Conservation (phyloP, 2,888 invertebrate genomes). For the Prosapia bicincta region DNA sequence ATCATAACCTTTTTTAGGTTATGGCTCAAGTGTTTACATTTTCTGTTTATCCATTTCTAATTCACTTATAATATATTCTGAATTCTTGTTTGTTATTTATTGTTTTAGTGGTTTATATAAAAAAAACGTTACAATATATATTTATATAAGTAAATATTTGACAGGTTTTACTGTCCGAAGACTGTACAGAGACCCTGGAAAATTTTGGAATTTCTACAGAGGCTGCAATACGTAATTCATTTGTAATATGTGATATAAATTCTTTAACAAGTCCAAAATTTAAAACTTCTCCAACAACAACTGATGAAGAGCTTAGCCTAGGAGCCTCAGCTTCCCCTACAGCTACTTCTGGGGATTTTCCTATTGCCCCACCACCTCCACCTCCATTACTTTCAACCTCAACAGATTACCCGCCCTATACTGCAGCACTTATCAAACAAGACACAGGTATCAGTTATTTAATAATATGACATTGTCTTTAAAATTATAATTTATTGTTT, state of each 20-base stretch:
- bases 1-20: no score
- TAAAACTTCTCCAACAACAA: neutral
- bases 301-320: slow-evolving; percentile 6
- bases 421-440: slow-evolving; percentile 26
- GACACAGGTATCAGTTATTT: slow-evolving; percentile 7
- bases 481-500: no score
- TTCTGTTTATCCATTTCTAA: no score
- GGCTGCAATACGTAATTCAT: neutral
- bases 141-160: neutral
- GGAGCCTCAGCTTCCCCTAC: slow-evolving; percentile 14
- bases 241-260: neutral
- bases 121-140: no score
- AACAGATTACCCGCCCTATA: slow-evolving; percentile 16
- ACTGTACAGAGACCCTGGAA: neutral
- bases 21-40: no score
- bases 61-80: no score
- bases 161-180: neutral
- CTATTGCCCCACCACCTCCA: neutral
- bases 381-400: slow-evolving; percentile 4
- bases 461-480: no score
- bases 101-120: no score
- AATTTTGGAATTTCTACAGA: neutral
- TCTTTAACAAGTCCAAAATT: neutral
- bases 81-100: no score
- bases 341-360: slow-evolving; percentile 8